Conservation (phyloP, 2,888 invertebrate species). For the Seira sanloemensis region DNA sequence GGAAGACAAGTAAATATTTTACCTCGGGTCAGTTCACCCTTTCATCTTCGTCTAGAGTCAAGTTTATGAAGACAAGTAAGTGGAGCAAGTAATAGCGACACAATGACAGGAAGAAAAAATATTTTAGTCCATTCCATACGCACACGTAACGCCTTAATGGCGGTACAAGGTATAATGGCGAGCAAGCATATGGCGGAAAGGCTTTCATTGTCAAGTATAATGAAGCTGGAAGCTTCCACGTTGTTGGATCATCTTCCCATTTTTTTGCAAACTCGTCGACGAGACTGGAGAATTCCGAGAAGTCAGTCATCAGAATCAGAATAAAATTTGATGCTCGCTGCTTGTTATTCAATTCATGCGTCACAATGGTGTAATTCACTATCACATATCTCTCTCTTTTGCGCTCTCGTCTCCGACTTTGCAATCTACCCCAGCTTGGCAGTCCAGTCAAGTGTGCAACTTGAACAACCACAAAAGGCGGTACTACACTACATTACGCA, state of each 20-base stretch:
- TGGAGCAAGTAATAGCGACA: not conserved
- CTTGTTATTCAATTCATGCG: conserved; percentile 42
- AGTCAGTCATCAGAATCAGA: conserved; percentile 8
- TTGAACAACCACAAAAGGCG: conserved; percentile 43
- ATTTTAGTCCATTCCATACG: conserved; percentile 8
- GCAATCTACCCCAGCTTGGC: not conserved
- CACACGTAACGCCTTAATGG: not conserved
- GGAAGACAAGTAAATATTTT: conserved; percentile 61
- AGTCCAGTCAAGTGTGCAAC: conserved; percentile 30
- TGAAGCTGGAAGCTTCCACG: conserved; percentile 3
- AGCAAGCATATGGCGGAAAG: conserved; percentile 28
- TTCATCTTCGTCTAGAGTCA: conserved; percentile 48
- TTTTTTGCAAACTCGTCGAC: conserved; percentile 18
- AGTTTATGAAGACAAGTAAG: not conserved
- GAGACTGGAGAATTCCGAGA: conserved; percentile 29
- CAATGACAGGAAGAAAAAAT: conserved; percentile 3
- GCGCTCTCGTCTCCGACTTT: not conserved
- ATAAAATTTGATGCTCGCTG: conserved; percentile 26
- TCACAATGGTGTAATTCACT: not conserved
- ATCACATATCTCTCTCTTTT: not conserved
- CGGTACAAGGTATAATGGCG: not conserved
- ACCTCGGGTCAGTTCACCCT: conserved; percentile 61
- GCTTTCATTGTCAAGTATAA: conserved; percentile 30
- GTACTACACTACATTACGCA: not conserved
- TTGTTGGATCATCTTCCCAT: conserved; percentile 24